These are phyloP conservation scores for Capitella teleta DNA, from an alignment of 1,140 invertebrate genomes.

Conservation along the genomic window DNA sequence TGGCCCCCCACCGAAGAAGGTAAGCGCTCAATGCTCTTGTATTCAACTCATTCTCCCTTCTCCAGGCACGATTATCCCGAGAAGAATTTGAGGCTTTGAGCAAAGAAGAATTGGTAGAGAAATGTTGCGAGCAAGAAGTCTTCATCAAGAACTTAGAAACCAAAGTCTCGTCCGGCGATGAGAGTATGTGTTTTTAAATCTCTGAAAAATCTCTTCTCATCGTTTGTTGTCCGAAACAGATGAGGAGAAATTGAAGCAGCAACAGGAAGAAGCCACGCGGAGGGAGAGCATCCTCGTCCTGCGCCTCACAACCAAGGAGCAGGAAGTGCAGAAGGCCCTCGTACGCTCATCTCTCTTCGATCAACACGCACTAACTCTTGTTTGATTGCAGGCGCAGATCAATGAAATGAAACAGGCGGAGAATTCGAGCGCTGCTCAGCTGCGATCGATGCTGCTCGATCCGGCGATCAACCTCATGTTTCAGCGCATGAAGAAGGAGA, in stretches of 20 bases:
- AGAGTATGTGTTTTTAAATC: no score
- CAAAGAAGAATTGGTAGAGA: not conserved
- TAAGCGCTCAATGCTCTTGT: slow-evolving; percentile 12
- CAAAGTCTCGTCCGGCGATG: no score
- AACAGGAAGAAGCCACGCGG: slow-evolving; percentile 70
- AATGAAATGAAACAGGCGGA: slow-evolving; percentile 59
- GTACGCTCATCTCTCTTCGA: slow-evolving; percentile 49
- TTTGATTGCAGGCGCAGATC: slow-evolving; percentile 66
- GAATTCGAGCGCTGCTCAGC: slow-evolving; percentile 60
- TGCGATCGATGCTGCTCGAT: slow-evolving; percentile 76
- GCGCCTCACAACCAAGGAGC: slow-evolving; percentile 82
- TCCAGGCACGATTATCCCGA: not conserved
- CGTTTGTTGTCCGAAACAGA: no score
- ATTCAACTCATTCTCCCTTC: not conserved
- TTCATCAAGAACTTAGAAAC: no score
- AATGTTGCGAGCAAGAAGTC: no score
- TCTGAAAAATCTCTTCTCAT: no score
- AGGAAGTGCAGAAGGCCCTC: slow-evolving; percentile 90
- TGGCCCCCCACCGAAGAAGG: slow-evolving; percentile 26
- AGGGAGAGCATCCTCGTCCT: slow-evolving; percentile 84
- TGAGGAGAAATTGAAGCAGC: slow-evolving; percentile 61
- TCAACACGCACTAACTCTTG: not conserved
- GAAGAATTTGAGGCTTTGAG: not conserved
- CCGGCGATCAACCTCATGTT: slow-evolving; percentile 91
- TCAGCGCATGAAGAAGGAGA: slow-evolving; percentile 79